Evolutionary conservation across 2,797 vertebrate species (phyloP).

Genomic region (Pseudocheirus occidentalis): DNA sequence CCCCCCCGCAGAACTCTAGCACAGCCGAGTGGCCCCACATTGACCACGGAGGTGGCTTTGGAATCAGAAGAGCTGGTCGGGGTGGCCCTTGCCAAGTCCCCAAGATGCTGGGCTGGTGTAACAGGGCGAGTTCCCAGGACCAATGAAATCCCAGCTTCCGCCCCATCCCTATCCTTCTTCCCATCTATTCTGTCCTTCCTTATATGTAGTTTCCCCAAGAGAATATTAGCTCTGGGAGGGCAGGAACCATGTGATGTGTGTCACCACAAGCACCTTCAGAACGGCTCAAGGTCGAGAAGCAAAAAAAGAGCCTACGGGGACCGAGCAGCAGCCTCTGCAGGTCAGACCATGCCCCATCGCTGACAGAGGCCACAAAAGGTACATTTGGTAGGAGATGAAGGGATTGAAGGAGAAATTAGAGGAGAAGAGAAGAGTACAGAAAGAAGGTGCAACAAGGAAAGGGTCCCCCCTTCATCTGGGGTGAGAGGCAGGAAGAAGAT

Average conservation of each 20-base stretch:
- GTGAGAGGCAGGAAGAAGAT: not conserved
- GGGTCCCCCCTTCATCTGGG: not conserved
- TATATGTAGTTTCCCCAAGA: not conserved
- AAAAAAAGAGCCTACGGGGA: not conserved
- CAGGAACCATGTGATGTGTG: not conserved
- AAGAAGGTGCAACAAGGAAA: not conserved
- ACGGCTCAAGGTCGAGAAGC: not conserved
- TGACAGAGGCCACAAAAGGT: not conserved
- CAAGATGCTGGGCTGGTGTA: not conserved
- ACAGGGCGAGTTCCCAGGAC: not conserved
- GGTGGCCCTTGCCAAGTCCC: not conserved
- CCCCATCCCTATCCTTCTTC: not conserved
- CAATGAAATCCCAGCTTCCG: not conserved
- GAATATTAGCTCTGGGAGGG: not conserved
- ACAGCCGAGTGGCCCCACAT: not conserved
- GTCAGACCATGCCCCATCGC: not conserved
- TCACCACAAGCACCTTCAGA: too few species aligned
- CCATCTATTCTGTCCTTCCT: not conserved
- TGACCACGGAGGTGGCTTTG: not conserved
- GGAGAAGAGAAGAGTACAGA: not conserved
- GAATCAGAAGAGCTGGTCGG: not conserved
- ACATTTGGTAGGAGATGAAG: not conserved
- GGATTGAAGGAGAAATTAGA: not conserved
- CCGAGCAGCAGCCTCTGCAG: not conserved
- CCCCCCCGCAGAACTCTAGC: not conserved